Conservation (phyloP, 30 jellyfish, hydroid and myxozoan genomes). For the Hydractinia echinata region DNA sequence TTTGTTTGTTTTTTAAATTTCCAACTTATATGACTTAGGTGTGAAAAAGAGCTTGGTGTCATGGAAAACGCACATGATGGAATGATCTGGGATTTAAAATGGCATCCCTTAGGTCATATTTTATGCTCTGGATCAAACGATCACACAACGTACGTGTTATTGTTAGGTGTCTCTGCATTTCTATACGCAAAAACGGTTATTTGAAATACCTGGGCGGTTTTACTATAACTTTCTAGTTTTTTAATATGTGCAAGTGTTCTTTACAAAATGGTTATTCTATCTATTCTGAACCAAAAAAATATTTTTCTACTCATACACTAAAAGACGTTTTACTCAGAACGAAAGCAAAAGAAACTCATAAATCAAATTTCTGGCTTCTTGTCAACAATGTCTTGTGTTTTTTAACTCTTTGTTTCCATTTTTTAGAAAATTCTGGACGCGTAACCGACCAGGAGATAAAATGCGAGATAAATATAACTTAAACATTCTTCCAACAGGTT, state of each 20-base stretch:
- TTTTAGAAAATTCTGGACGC: constrained; percentile 92
- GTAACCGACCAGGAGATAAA: constrained; percentile 99
- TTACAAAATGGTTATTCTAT: too few relatives aligned
- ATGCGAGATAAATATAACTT: constrained; percentile 89
- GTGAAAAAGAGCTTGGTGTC: constrained; percentile 80
- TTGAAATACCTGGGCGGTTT: too few relatives aligned
- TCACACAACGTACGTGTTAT: constrained; percentile 72
- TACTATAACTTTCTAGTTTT: too few relatives aligned
- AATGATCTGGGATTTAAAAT: constrained; percentile 87
- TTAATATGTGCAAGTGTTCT: too few relatives aligned
- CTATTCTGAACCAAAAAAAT: too few relatives aligned
- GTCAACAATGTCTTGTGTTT: neutral
- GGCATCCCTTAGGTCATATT: constrained; percentile 99
- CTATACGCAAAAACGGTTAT: too few relatives aligned
- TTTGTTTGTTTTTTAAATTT: neutral
- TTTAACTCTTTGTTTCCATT: neutral
- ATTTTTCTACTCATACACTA: too few relatives aligned
- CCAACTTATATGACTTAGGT: constrained; percentile 29
- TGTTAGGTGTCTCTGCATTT: too few relatives aligned
- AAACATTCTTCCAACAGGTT: constrained; percentile 78
- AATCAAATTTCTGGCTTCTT: neutral
- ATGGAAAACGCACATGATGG: constrained; percentile 99
- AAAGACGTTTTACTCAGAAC: too few relatives aligned
- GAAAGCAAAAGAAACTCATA: neutral
- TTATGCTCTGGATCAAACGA: constrained; percentile 96